Conservation (phyloP, 92 coral and sea anemone genomes). For the Porites rus region DNA sequence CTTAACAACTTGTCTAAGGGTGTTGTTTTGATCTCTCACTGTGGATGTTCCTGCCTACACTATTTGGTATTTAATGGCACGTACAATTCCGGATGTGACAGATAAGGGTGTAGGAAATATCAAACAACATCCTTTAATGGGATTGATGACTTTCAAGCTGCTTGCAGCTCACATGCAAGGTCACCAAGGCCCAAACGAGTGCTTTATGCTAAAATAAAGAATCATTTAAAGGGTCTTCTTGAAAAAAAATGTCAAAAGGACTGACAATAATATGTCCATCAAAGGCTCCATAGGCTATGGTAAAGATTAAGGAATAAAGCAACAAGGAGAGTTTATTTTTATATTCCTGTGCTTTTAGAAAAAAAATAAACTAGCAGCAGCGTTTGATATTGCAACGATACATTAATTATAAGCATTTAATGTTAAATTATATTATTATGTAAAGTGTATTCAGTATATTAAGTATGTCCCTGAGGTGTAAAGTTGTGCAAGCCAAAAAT, state of each 20-base stretch:
- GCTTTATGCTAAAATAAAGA: too few relatives aligned
- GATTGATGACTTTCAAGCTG: too few relatives aligned
- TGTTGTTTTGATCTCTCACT: background rate
- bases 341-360: constrained; percentile 45
- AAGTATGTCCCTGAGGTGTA: constrained; percentile 47
- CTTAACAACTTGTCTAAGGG: background rate
- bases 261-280: constrained; percentile 13
- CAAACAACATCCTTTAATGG: too few relatives aligned
- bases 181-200: too few relatives aligned
- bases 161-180: too few relatives aligned
- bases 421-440: constrained; percentile 43
- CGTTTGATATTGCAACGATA: constrained; percentile 36
- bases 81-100: too few relatives aligned
- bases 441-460: constrained; percentile 28
- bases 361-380: constrained; percentile 9
- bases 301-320: constrained; percentile 14
- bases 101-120: too few relatives aligned
- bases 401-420: constrained; percentile 26
- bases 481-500: constrained; percentile 53
- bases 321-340: constrained; percentile 47
- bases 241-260: background rate
- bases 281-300: constrained; percentile 17
- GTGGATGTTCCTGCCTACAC: too few relatives aligned
- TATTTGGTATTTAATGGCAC: too few relatives aligned
- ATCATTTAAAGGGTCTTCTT: too few relatives aligned